Evolutionary conservation across 2,113 vertebrate species (phyloP).

Genomic region (Bettongia penicillata): DNA sequence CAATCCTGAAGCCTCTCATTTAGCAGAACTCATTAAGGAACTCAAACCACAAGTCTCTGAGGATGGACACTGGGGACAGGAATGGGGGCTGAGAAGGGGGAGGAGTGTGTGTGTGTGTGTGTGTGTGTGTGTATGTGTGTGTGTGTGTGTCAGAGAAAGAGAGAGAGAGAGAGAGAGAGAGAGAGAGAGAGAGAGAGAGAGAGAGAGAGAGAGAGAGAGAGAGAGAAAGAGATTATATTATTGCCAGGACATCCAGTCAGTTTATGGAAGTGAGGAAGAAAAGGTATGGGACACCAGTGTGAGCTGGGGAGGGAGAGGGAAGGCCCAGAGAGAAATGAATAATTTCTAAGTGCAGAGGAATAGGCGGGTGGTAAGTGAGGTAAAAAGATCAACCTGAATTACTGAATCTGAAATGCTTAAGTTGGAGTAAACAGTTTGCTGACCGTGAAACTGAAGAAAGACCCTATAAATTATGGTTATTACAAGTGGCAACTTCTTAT

Average conservation of each 20-base stretch:
- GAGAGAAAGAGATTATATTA: not conserved
- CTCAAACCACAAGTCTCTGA: not conserved
- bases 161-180: too few species aligned
- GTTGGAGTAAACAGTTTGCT: not conserved
- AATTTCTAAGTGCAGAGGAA: not conserved
- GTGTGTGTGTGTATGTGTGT: not conserved
- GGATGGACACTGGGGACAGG: not conserved
- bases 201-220: too few species aligned
- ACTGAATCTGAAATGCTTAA: not conserved
- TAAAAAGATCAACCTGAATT: not conserved
- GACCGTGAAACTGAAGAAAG: not conserved
- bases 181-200: too few species aligned
- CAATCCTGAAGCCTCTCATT: not conserved
- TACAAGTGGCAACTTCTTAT: too few species aligned
- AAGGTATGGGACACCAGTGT: not conserved
- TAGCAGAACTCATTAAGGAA: not conserved
- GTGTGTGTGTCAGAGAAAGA: not conserved
- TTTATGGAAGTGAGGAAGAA: not conserved
- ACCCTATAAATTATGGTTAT: too few species aligned
- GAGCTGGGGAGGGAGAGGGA: not conserved
- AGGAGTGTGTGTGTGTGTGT: not conserved
- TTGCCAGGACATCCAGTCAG: not conserved
- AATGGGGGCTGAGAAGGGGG: too few species aligned
- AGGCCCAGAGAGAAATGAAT: not conserved
- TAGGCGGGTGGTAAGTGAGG: not conserved